phyloP scores from a whole-genome alignment of 2,113 vertebrate species.

The Urocolius indicus region DNA sequence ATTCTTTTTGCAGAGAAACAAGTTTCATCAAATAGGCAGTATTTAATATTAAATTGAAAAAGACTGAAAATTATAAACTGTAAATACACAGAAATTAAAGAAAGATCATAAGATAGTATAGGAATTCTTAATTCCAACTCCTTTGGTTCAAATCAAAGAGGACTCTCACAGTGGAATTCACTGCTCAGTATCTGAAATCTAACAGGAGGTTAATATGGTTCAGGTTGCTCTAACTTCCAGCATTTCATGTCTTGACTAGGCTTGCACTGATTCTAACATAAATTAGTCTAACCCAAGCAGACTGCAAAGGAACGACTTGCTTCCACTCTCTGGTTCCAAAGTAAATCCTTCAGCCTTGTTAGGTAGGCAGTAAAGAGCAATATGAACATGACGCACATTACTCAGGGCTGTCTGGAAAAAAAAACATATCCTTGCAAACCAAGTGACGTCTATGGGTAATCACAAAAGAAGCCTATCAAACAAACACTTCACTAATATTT shows the following conservation, averaged over 20 bases:
- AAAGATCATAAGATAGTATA: not conserved
- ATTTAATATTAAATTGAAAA: not conserved
- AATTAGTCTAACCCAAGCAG: not conserved
- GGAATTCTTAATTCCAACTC: not conserved
- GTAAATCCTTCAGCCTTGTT: not conserved
- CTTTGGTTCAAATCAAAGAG: not conserved
- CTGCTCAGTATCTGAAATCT: not conserved
- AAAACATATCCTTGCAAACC: not conserved
- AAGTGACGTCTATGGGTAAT: not conserved
- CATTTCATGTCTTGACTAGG: not conserved
- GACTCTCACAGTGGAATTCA: not conserved
- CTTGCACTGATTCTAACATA: not conserved
- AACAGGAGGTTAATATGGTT: not conserved
- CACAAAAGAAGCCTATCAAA: not conserved
- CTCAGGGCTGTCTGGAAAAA: not conserved
- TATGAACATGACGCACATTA: not conserved
- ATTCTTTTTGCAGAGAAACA: not conserved
- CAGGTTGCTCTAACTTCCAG: not conserved
- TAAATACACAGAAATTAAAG: not conserved
- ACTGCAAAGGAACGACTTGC: not conserved
- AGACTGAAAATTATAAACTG: not conserved
- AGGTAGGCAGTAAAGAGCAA: not conserved
- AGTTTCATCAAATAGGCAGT: not conserved
- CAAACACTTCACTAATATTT: not conserved
- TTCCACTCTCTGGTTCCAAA: not conserved